Evolutionary conservation across 2,797 vertebrate species (phyloP), one percentile per base, ranked within the genome.

Genomic region (Mus caroli): DNA sequence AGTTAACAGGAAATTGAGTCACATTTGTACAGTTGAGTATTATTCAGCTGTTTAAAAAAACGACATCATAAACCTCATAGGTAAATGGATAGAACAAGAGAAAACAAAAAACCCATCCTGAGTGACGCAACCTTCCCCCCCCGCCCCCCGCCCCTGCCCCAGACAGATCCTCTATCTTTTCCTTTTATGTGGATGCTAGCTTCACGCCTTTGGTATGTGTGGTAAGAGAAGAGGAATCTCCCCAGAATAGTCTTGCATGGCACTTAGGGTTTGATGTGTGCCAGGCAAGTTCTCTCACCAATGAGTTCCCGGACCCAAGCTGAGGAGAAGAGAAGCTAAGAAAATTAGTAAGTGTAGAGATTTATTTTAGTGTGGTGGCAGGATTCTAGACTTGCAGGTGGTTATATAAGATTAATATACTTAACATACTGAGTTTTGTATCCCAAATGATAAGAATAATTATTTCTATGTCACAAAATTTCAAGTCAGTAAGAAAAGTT

Each of bases 371-470:
- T 13, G 43, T 78, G 31, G 64, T 58, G 60, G 62, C 31, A 64
- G 78, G 52, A 3, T 26, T 88, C 34, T 85, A 37, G 40, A 82
- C 76, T 40, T 46, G 12, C 12, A 78, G 26, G n/a, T 85, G 54
- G 60, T 93, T 86, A 37, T 31, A n/a, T 7, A 92, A 46, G 46
- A 78, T 69, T 86, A 91, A 86, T 80, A 10, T 78, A 71, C 10
- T 84, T 93, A 80, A 24, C 80, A 10, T 50, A 79, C 12, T 31
- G 24, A 95, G 50, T 60, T 76, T 56, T 79, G 58, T 62, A 75
- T 54, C 60, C 96, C 64, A 88, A 87, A 46, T 95, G 52, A 40
- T 73, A 83, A 89, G 89, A 50, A 40, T 62, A 67, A 11, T 6
- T 19, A 87, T 71, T 88, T 88, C 71, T 43, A 43, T 83, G 28